Percentiles rank a stretch among this genome's conserved stretches.
phyloP scores from a whole-genome alignment of 2,797 vertebrate species.

The Moxostoma hubbsi region DNA sequence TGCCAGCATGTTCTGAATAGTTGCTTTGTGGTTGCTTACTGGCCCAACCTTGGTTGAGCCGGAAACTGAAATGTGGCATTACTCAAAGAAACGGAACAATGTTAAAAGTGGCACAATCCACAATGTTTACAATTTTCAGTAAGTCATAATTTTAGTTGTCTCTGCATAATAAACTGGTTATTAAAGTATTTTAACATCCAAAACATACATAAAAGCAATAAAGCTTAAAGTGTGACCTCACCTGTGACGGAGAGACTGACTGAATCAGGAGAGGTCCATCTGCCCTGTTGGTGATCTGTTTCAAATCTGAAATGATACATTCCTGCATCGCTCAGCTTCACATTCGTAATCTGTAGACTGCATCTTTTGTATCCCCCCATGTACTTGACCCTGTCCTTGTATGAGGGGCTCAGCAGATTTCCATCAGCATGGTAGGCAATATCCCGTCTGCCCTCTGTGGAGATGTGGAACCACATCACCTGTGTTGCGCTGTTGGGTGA shows the following conservation, averaged over 20 bases:
- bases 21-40: too few relatives aligned
- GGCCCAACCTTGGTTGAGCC: too few relatives aligned
- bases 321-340: slow-evolving; percentile 76
- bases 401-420: slow-evolving; percentile 73
- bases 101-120: too few relatives aligned
- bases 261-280: slow-evolving; percentile 79
- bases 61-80: too few relatives aligned
- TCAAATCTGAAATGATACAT: slow-evolving; percentile 83
- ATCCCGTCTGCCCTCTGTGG: slow-evolving; percentile 72
- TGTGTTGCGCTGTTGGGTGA: slow-evolving; percentile 73
- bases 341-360: slow-evolving; percentile 74
- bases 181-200: background rate
- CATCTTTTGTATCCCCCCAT: slow-evolving; percentile 78
- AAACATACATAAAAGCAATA: background rate
- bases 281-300: slow-evolving; percentile 75
- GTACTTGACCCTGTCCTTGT: slow-evolving; percentile 75
- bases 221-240: slow-evolving; percentile 30
- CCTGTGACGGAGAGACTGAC: slow-evolving; percentile 77
- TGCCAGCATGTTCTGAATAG: too few relatives aligned
- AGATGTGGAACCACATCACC: slow-evolving; percentile 82
- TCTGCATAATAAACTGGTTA: background rate
- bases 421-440: slow-evolving; percentile 75
- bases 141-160: background rate
- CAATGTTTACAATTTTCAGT: too few relatives aligned
- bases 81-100: too few relatives aligned